These are phyloP conservation scores for Proteles cristata DNA, from an alignment of 2,113 vertebrate species.

Conservation along the genomic window DNA sequence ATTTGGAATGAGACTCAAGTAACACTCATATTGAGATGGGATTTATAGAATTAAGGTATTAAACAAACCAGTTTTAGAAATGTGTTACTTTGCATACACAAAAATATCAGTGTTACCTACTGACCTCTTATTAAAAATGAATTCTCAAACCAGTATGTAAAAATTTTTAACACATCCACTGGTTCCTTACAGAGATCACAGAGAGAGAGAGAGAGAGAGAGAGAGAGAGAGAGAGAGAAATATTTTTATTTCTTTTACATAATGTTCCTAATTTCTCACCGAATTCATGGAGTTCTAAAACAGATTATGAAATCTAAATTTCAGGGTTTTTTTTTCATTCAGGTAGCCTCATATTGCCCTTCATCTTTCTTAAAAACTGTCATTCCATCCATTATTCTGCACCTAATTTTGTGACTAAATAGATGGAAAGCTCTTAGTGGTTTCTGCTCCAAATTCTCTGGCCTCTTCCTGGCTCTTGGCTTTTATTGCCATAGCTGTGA, in stretches of 20 bases:
- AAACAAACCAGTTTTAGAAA: slow-evolving; percentile 40
- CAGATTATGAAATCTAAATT: slow-evolving; percentile 12
- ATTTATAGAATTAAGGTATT: not conserved
- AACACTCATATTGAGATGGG: not conserved
- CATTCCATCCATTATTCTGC: slow-evolving; percentile 23
- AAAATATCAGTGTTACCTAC: not conserved
- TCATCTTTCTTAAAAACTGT: slow-evolving; percentile 46
- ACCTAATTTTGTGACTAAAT: slow-evolving; percentile 64
- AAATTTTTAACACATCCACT: not conserved
- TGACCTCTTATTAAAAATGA: not conserved
- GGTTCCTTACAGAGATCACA: slow-evolving; percentile 8
- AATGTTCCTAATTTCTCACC: slow-evolving; percentile 21
- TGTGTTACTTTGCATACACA: not conserved
- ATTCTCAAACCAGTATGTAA: slow-evolving; percentile 15
- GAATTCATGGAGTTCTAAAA: slow-evolving; percentile 30
- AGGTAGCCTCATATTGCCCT: slow-evolving; percentile 20
- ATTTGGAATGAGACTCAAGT: not conserved
- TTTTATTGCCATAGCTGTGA: slow-evolving; percentile 68
- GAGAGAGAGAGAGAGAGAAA: not conserved
- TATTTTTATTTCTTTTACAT: not conserved
- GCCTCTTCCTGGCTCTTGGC: slow-evolving; percentile 46
- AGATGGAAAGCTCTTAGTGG: slow-evolving; percentile 64
- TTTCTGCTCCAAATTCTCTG: slow-evolving; percentile 59
- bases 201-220: not conserved
- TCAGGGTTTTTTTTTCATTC: not conserved